Evolutionary conservation across 2,888 invertebrate species (phyloP), one percentile per base, ranked within the genome.

Genomic region (Drosophila neotestacea): DNA sequence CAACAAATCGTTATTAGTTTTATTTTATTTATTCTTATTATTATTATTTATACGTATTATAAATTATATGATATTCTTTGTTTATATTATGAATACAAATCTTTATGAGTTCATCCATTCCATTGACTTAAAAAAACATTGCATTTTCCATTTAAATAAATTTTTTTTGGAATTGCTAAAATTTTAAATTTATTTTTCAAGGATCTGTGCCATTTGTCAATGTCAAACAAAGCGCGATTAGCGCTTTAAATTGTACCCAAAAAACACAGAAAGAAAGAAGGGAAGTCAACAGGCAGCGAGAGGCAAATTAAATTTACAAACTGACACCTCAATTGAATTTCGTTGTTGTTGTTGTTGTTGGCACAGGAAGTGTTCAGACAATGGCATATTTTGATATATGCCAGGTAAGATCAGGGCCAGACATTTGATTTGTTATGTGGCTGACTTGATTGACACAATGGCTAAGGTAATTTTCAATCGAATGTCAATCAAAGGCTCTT

Each of bases 381-480:
- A 50, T 78, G 66, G 66, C 70, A 76, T 74, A 77, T 74, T 78
- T 78, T 78, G 74, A 78, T 74, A 78, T 74, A 74, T 73, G 77
- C 66, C 77, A 77, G 66, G 32, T 47, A 32, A 81, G 69, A 73
- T 86, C 75, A 68, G 59, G 68, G 64, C 50, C 60, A 69, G 77
- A 66, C 68, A 59, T 87, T 87, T 85, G 79, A 84, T 83, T 83
- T 83, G 60, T 79, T 75, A 59, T 78, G 67, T 67, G 80, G 60
- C 79, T 79, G 76, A 38, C 76, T 77, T 87, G 88, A 87, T 84
- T 84, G 83, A 82, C 83, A 87, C 88, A 84, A 82, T 85, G 83
- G 86, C 85, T 79, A 70, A 79, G 88, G 81, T 88, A 85, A 88
- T 85, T 88, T 73, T 88, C 86, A 86, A 88, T 88, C 84, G 81